These are phyloP conservation scores for Malacosoma neustria DNA, from an alignment of 2,888 invertebrate species.

Conservation along the genomic window DNA sequence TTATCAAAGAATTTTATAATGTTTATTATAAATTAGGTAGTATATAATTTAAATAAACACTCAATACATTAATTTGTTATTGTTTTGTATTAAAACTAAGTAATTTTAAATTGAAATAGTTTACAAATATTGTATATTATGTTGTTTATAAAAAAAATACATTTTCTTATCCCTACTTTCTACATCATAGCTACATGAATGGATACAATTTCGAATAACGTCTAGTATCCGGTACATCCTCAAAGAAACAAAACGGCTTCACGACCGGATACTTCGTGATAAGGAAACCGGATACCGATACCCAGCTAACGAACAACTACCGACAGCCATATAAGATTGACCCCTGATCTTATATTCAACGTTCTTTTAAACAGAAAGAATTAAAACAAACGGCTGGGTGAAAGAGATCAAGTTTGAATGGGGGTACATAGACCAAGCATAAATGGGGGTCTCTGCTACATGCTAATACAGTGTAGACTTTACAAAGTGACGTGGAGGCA, in stretches of 20 bases:
- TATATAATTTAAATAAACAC: too few relatives aligned
- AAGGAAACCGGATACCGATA: conserved; percentile 57
- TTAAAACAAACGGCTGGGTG: conserved; percentile 2
- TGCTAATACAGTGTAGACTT: conserved; percentile 39
- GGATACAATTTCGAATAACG: conserved; percentile 2
- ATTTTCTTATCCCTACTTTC: too few relatives aligned
- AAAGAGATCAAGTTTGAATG: background rate
- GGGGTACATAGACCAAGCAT: conserved; percentile 14
- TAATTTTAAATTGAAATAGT: too few relatives aligned
- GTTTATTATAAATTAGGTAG: too few relatives aligned
- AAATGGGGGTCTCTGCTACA: conserved; percentile 25
- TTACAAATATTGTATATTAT: too few relatives aligned
- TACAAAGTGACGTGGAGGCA: conserved; percentile 39
- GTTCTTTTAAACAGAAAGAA: conserved; percentile 8
- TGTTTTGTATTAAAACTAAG: too few relatives aligned
- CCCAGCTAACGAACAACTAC: conserved; percentile 53
- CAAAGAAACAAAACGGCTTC: conserved; percentile 51
- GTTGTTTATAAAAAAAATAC: too few relatives aligned
- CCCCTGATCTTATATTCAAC: conserved; percentile 16
- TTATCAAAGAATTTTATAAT: too few relatives aligned
- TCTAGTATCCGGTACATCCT: conserved; percentile 38
- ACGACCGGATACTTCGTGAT: conserved; percentile 48
- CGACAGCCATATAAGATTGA: conserved; percentile 27
- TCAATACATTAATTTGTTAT: too few relatives aligned
- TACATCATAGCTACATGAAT: too few relatives aligned